A percentile compares a stretch with the other conserved stretches of the same genome.
Conservation (phyloP, 2,888 invertebrate species). For the Stomorhina lunata region DNA sequence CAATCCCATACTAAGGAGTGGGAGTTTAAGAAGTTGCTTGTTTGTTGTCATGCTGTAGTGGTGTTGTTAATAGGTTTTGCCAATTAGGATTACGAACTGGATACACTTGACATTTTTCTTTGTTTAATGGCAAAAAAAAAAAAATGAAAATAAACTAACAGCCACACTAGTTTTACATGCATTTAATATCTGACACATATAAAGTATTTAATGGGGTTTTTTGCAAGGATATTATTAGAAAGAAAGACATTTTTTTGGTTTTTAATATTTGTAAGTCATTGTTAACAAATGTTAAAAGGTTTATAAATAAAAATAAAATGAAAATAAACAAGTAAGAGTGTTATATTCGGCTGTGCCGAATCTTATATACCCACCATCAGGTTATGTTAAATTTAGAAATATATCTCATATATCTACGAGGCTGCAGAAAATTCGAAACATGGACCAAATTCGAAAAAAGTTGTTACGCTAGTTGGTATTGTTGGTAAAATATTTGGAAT, state of each 20-base stretch:
- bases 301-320: too few species aligned
- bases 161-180: not conserved
- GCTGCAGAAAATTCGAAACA: too few species aligned
- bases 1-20: slow-evolving; percentile 4
- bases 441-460: too few species aligned
- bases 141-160: not conserved
- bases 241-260: not conserved
- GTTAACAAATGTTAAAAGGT: slow-evolving; percentile 15
- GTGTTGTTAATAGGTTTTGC: slow-evolving; percentile 70
- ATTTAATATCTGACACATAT: slow-evolving; percentile 1
- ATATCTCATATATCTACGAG: too few species aligned
- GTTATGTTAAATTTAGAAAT: too few species aligned
- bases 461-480: too few species aligned
- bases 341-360: too few species aligned
- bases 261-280: slow-evolving; percentile 10
- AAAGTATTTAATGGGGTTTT: slow-evolving; percentile 12
- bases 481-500: too few species aligned
- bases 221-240: not conserved
- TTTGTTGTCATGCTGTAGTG: slow-evolving; percentile 64
- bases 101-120: slow-evolving; percentile 39
- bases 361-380: too few species aligned
- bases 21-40: slow-evolving; percentile 20
- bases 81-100: slow-evolving; percentile 68
- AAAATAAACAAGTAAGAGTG: too few species aligned
- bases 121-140: not conserved